Evolutionary conservation across 2,888 invertebrate genomes (phyloP).

Genomic region (Tenodera sinensis): DNA sequence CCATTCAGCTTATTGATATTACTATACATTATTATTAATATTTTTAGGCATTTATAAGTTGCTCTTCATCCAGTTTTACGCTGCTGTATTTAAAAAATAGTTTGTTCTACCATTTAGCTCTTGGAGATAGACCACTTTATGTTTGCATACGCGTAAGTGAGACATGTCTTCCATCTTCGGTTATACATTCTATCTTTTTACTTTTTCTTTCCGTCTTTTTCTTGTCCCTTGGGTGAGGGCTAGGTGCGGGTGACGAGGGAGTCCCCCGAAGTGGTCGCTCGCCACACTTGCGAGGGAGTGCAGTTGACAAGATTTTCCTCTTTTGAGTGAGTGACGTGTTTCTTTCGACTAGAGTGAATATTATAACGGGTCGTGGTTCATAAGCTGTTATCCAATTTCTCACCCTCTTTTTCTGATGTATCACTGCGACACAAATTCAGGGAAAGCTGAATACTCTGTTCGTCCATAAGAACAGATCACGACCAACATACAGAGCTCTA

Average conservation of each 20-base stretch:
- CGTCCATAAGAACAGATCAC: background rate
- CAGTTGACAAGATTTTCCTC: conserved; percentile 28
- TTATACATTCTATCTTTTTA: background rate
- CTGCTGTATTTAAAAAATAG: no score
- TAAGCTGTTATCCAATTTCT: conserved; percentile 22
- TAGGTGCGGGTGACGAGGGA: background rate
- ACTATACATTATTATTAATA: no score
- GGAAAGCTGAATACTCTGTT: background rate
- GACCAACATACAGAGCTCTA: no score
- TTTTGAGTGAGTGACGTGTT: conserved; percentile 30
- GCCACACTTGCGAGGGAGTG: conserved; percentile 11
- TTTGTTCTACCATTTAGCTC: no score
- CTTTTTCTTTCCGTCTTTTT: background rate
- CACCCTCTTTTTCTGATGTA: background rate
- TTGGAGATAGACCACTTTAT: background rate
- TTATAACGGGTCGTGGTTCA: conserved; percentile 21
- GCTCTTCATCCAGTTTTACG: no score
- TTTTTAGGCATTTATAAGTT: no score
- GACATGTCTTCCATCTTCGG: background rate
- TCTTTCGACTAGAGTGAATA: conserved; percentile 18
- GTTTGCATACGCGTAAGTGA: background rate
- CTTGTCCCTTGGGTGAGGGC: background rate
- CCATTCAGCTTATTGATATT: no score
- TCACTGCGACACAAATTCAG: background rate
- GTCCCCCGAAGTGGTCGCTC: background rate